These are phyloP conservation scores for Xestobium rufovillosum DNA, from an alignment of 2,888 invertebrate species.

Conservation along the genomic window DNA sequence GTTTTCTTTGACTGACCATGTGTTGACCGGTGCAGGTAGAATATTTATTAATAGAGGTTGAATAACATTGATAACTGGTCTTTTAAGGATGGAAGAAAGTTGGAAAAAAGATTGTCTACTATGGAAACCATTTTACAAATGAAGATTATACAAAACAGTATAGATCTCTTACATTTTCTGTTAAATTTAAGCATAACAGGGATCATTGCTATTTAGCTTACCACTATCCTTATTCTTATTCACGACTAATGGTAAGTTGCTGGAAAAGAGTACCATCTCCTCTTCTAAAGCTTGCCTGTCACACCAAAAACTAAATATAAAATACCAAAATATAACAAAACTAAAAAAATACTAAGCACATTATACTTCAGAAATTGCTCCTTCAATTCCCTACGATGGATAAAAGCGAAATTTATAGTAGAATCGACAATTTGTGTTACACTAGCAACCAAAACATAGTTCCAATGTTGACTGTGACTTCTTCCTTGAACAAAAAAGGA, in stretches of 20 bases:
- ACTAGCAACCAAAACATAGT: conserved; percentile 63
- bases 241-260: conserved; percentile 58
- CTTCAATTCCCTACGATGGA: conserved; percentile 11
- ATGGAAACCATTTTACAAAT: conserved; percentile 65
- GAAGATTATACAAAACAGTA: conserved; percentile 49
- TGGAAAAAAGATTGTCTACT: conserved; percentile 75
- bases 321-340: too few species aligned
- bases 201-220: conserved; percentile 83
- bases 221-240: conserved; percentile 81
- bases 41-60: background rate
- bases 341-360: too few species aligned
- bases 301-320: too few species aligned
- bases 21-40: conserved; percentile 47
- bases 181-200: conserved; percentile 64
- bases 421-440: conserved; percentile 61
- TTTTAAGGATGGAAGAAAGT: conserved; percentile 61
- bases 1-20: conserved; percentile 71
- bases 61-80: background rate
- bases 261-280: conserved; percentile 2
- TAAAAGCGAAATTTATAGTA: conserved; percentile 50
- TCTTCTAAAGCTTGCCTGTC: conserved; percentile 2
- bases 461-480: conserved; percentile 69
- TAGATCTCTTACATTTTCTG: conserved; percentile 70
- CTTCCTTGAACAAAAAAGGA: conserved; percentile 48
- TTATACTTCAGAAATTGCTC: too few species aligned